Conservation (phyloP, 1,140 invertebrate genomes). For the Temnothorax curvispinosus region DNA sequence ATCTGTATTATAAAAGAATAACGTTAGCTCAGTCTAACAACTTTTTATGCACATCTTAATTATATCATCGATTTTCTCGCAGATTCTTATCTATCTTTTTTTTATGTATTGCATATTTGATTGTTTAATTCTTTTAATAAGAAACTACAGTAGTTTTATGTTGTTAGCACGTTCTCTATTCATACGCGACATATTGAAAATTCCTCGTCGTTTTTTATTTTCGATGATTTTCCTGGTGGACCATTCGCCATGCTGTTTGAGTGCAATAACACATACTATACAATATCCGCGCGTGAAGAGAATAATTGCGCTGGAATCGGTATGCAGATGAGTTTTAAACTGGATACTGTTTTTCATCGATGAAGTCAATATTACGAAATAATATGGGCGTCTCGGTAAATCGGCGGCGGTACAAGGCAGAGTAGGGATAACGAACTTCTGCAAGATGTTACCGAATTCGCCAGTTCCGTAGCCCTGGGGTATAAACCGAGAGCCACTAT, state of each 20-base stretch:
- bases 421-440: constrained; percentile 73
- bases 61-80: neutral
- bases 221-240: constrained; percentile 23
- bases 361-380: constrained; percentile 79
- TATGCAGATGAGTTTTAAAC: constrained; percentile 67
- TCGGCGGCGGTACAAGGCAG: constrained; percentile 3
- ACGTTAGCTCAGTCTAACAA: neutral
- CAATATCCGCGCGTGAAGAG: constrained; percentile 40
- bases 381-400: constrained; percentile 70
- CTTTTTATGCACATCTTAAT: neutral
- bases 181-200: constrained; percentile 16
- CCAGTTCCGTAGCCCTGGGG: constrained; percentile 67
- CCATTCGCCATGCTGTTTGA: constrained; percentile 22
- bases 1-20: neutral
- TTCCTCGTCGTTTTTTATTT: constrained; percentile 33
- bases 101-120: neutral
- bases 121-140: neutral
- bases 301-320: constrained; percentile 54
- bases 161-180: neutral
- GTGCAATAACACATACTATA: constrained; percentile 30
- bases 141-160: neutral
- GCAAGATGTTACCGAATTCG: constrained; percentile 76
- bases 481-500: constrained; percentile 63
- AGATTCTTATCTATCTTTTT: neutral
- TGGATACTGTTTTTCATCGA: constrained; percentile 80